These are phyloP conservation scores for Hemithea aestivaria DNA, from an alignment of 2,888 invertebrate species.

Conservation along the genomic window DNA sequence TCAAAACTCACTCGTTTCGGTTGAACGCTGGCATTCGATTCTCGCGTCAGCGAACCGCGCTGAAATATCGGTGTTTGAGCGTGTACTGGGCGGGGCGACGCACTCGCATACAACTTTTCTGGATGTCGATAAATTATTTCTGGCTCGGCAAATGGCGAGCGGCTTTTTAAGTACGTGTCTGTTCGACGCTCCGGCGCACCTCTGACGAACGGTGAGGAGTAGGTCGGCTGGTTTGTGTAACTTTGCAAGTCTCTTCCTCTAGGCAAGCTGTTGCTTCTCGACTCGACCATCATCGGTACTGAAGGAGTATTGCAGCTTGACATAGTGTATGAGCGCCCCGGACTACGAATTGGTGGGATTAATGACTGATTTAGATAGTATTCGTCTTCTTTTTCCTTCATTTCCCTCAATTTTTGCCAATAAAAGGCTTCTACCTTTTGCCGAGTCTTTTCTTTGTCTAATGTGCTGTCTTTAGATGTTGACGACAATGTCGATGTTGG, in stretches of 20 bases:
- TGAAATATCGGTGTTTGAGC: slow-evolving; percentile 37
- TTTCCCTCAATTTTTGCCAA: slow-evolving; percentile 83
- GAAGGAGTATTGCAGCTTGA: slow-evolving; percentile 47
- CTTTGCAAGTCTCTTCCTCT: slow-evolving; percentile 44
- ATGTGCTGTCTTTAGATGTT: slow-evolving; percentile 28
- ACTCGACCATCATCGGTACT: slow-evolving; percentile 37
- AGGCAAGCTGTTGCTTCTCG: slow-evolving; percentile 55
- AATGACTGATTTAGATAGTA: slow-evolving; percentile 56
- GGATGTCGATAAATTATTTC: slow-evolving; percentile 55
- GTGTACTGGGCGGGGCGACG: slow-evolving; percentile 30
- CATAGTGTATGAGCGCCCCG: slow-evolving; percentile 30
- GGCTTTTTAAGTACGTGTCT: slow-evolving; percentile 51
- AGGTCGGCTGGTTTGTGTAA: slow-evolving; percentile 41
- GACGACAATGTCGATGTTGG: slow-evolving; percentile 11
- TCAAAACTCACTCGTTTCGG: slow-evolving; percentile 60
- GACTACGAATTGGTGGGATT: slow-evolving; percentile 31
- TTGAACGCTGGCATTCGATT: slow-evolving; percentile 29
- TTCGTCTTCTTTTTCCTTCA: slow-evolving; percentile 81
- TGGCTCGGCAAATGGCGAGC: slow-evolving; percentile 34
- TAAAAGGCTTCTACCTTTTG: slow-evolving; percentile 83
- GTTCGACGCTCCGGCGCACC: slow-evolving; percentile 58
- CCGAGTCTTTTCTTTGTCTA: slow-evolving; percentile 75
- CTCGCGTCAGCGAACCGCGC: slow-evolving; percentile 40
- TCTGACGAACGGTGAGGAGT: slow-evolving; percentile 49
- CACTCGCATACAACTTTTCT: slow-evolving; percentile 39